Evolutionary conservation across 2,888 invertebrate genomes (phyloP).

Genomic region (Drosophila trichaetosa): DNA sequence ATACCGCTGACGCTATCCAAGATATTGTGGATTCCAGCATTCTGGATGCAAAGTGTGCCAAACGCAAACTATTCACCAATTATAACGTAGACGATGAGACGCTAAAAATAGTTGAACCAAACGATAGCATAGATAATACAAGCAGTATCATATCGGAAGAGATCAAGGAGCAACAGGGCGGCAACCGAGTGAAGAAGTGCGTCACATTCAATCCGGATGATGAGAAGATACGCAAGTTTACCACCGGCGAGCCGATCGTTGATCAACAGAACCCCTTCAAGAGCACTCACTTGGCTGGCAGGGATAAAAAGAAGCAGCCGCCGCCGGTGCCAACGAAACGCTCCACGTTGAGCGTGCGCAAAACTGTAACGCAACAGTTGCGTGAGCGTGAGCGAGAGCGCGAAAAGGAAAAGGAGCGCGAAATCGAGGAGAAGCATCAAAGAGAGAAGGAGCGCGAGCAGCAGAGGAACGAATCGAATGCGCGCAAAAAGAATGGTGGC

Average conservation of each 20-base stretch:
- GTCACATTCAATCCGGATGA: slow-evolving; percentile 83
- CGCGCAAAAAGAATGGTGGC: slow-evolving; percentile 39
- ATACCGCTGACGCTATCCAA: slow-evolving; percentile 39
- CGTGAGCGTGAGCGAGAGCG: slow-evolving; percentile 70
- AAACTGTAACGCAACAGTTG: slow-evolving; percentile 74
- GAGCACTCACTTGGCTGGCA: slow-evolving; percentile 43
- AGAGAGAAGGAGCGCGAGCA: slow-evolving; percentile 51
- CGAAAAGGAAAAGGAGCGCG: slow-evolving; percentile 46
- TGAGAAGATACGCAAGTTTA: slow-evolving; percentile 83
- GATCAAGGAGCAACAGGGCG: slow-evolving; percentile 22
- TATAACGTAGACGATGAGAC: slow-evolving; percentile 38
- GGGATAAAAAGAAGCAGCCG: slow-evolving; percentile 69
- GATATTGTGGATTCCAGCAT: slow-evolving; percentile 3
- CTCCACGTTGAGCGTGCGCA: slow-evolving; percentile 77
- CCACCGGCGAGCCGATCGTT: slow-evolving; percentile 83
- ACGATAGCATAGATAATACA: slow-evolving; percentile 3
- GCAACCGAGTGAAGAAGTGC: slow-evolving; percentile 77
- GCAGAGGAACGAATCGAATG: slow-evolving; percentile 54
- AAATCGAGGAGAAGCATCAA: slow-evolving; percentile 43
- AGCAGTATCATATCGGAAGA: background rate
- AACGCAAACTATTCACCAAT: slow-evolving; percentile 18
- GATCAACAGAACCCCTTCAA: slow-evolving; percentile 85
- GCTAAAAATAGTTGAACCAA: slow-evolving; percentile 57
- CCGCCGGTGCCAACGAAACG: slow-evolving; percentile 81
- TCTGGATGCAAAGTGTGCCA: slow-evolving; percentile 13